Conservation (phyloP, 2,888 invertebrate genomes). For the Chrysomela aeneicollis region DNA sequence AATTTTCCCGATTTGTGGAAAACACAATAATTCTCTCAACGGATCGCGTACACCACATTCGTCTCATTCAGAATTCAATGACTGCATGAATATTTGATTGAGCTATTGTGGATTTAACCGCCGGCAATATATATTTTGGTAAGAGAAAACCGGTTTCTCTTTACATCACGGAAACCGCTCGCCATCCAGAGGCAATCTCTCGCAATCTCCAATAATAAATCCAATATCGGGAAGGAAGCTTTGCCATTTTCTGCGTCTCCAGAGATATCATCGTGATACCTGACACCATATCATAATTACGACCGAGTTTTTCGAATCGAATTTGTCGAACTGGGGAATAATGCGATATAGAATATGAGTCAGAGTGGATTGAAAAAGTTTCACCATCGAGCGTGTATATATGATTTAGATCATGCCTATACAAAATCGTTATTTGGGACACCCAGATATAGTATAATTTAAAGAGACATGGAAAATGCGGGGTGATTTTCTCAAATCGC, state of each 20-base stretch:
- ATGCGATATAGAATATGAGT: neutral
- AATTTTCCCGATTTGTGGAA: too few relatives aligned
- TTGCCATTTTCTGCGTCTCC: slow-evolving; percentile 45
- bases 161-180: slow-evolving; percentile 25
- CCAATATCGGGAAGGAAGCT: slow-evolving; percentile 53
- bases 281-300: slow-evolving; percentile 57
- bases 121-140: slow-evolving; percentile 36
- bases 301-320: slow-evolving; percentile 29
- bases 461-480: too few relatives aligned
- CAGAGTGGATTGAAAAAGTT: neutral
- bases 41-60: neutral
- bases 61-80: slow-evolving; percentile 11
- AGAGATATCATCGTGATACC: slow-evolving; percentile 53
- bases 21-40: neutral
- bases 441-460: too few relatives aligned
- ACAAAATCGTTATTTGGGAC: too few relatives aligned
- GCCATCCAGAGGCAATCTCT: slow-evolving; percentile 24
- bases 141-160: slow-evolving; percentile 27
- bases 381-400: too few relatives aligned
- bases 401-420: too few relatives aligned
- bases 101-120: slow-evolving; percentile 31
- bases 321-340: neutral
- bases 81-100: slow-evolving; percentile 34
- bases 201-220: slow-evolving; percentile 49
- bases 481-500: too few relatives aligned